Evolutionary conservation across 2,113 vertebrate genomes (phyloP).

Genomic region (Fregata magnificens): DNA sequence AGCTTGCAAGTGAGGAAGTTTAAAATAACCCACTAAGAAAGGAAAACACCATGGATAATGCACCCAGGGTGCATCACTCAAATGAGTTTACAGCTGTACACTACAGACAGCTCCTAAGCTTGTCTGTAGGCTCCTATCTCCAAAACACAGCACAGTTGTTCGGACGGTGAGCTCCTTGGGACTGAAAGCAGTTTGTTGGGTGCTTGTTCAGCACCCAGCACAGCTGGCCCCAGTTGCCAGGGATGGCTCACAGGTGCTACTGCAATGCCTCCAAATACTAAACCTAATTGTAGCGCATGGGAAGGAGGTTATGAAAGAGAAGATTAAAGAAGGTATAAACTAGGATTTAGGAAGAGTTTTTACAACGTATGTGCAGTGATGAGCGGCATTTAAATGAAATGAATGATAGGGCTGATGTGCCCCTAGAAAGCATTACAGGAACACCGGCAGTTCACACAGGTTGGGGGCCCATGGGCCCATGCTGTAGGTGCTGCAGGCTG

Average conservation of each 20-base stretch:
- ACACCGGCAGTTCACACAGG: fast-evolving
- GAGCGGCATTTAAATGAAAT: not conserved
- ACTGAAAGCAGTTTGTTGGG: not conserved
- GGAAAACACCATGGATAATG: not conserved
- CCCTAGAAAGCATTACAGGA: not conserved
- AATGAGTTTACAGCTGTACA: not conserved
- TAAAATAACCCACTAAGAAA: not conserved
- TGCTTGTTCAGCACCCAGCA: not conserved
- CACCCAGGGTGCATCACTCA: not conserved
- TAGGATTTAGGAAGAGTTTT: not conserved
- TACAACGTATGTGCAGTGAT: not conserved
- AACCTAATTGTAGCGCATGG: not conserved
- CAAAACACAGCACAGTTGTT: not conserved
- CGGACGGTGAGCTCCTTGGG: not conserved
- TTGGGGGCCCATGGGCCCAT: not conserved
- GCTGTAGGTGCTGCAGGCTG: not conserved
- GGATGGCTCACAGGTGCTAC: not conserved
- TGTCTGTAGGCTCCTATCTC: not conserved
- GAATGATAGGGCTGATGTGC: not conserved
- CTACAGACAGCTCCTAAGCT: not conserved
- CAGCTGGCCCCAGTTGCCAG: not conserved
- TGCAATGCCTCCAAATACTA: not conserved
- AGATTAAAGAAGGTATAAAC: not conserved
- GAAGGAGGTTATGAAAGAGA: not conserved
- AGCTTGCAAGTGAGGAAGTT: not conserved